Evolutionary conservation across 2,113 vertebrate genomes (phyloP).

Genomic region (Otus sunia): DNA sequence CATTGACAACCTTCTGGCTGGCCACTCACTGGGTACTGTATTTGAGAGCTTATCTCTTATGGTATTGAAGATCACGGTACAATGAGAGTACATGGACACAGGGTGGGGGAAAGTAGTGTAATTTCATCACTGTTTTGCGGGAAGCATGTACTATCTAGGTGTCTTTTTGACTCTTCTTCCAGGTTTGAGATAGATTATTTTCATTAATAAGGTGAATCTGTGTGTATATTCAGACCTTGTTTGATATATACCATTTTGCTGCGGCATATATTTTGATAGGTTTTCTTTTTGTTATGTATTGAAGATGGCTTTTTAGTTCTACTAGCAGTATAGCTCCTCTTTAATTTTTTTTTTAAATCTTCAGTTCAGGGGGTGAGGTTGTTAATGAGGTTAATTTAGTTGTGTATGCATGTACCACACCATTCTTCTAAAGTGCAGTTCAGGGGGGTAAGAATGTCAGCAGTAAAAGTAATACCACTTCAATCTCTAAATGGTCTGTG

Average conservation of each 20-base stretch:
- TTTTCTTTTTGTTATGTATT: not conserved
- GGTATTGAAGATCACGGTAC: not conserved
- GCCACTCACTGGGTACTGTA: not conserved
- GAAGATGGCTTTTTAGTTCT: not conserved
- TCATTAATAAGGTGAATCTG: not conserved
- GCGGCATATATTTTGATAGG: fast-evolving
- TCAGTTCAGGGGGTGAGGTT: not conserved
- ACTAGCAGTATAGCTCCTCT: not conserved
- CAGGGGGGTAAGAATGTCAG: not conserved
- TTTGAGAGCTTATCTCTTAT: not conserved
- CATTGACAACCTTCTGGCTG: not conserved
- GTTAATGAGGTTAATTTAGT: not conserved
- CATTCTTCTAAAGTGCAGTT: not conserved
- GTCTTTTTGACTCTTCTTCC: not conserved
- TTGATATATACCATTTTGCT: not conserved
- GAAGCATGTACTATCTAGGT: not conserved
- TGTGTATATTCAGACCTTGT: not conserved
- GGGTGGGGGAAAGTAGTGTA: fast-evolving
- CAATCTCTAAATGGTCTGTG: not conserved
- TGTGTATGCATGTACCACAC: not conserved
- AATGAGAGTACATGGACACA: not conserved
- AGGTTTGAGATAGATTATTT: not conserved
- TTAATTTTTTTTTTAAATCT: not conserved
- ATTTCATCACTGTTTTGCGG: not conserved
- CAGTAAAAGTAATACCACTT: not conserved